Evolutionary conservation across 2,797 vertebrate genomes (phyloP).

Genomic region (Diglossa cyanea): DNA sequence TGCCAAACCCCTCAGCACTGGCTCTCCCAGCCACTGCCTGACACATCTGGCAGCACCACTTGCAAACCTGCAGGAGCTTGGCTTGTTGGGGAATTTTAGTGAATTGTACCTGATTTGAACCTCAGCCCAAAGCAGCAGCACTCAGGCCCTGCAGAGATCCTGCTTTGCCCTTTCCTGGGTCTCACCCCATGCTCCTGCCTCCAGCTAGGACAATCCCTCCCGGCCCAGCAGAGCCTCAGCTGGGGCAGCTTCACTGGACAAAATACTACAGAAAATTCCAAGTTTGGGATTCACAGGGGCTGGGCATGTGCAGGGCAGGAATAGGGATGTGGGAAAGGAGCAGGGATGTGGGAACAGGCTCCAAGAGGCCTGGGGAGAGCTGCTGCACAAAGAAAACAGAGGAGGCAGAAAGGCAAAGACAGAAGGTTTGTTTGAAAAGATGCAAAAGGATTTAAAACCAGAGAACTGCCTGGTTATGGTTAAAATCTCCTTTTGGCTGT

Average conservation of each 20-base stretch:
- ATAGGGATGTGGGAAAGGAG: background rate
- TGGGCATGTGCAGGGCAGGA: background rate
- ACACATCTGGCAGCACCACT: fast-evolving
- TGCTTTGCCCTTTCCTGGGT: background rate
- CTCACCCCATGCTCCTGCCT: background rate
- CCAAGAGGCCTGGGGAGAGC: background rate
- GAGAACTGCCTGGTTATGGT: too few species aligned
- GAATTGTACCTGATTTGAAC: background rate
- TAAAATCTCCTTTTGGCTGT: background rate
- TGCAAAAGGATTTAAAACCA: background rate
- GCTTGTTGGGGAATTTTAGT: background rate
- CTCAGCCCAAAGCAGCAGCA: background rate
- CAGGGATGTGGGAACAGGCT: background rate
- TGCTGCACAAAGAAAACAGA: fast-evolving
- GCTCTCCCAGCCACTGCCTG: background rate
- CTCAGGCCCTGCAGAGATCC: background rate
- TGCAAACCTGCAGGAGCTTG: background rate
- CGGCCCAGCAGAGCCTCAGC: background rate
- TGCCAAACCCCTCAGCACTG: fast-evolving
- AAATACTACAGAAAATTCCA: background rate
- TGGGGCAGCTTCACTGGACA: background rate
- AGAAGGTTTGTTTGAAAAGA: background rate
- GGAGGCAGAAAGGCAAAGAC: background rate
- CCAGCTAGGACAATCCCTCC: background rate
- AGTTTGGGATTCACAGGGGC: background rate